Conservation (phyloP, 1,140 invertebrate species). For the Hyposmocoma kahamanoa region DNA sequence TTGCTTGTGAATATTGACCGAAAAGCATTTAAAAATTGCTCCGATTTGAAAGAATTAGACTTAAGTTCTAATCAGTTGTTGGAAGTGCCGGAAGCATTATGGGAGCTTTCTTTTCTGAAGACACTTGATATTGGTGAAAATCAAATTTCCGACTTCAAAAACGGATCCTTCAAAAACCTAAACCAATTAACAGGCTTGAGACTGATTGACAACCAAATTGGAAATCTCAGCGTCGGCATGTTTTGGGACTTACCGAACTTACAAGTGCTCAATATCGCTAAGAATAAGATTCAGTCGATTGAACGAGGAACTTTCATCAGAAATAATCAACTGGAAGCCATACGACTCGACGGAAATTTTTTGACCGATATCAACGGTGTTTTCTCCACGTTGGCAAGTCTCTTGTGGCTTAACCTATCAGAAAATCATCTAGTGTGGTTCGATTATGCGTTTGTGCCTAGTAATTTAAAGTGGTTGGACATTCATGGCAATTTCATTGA, state of each 20-base stretch:
- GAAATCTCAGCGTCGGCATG: conserved; percentile 88
- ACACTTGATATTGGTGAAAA: conserved; percentile 92
- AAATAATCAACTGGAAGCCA: conserved; percentile 86
- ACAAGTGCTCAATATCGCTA: conserved; percentile 89
- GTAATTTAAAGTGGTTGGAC: conserved; percentile 91
- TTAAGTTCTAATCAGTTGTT: conserved; percentile 88
- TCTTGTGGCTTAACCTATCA: conserved; percentile 91
- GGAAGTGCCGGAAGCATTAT: conserved; percentile 86
- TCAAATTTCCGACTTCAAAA: conserved; percentile 84
- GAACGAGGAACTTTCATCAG: conserved; percentile 87
- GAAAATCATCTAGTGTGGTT: conserved; percentile 94
- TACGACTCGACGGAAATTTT: conserved; percentile 89
- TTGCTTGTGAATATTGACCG: conserved; percentile 85
- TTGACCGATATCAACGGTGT: conserved; percentile 90
- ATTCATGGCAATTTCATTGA: conserved; percentile 92
- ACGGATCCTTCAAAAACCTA: conserved; percentile 88
- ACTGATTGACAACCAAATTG: conserved; percentile 90
- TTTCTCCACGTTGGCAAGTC: conserved; percentile 84
- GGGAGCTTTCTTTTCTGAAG: conserved; percentile 87
- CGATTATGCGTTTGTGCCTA: conserved; percentile 91
- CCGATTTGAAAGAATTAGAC: conserved; percentile 92
- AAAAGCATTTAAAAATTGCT: conserved; percentile 92
- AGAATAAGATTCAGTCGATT: conserved; percentile 90
- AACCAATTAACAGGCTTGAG: conserved; percentile 89
- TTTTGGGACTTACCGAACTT: conserved; percentile 87